Evolutionary conservation across 2,797 vertebrate species (phyloP).

Genomic region (Phoeniculus purpureus): DNA sequence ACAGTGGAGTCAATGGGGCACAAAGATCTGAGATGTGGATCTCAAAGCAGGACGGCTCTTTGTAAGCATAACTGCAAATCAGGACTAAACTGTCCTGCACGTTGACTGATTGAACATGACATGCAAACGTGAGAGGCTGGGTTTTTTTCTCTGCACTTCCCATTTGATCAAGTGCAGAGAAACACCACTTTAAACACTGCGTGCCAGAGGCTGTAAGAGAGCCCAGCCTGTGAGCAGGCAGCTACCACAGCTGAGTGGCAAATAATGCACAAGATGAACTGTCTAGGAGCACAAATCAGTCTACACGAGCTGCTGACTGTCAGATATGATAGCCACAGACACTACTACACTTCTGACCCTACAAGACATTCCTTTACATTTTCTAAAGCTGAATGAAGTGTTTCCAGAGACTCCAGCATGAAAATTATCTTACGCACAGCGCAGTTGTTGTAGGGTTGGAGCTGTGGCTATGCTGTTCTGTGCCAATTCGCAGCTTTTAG

Average conservation of each 20-base stretch:
- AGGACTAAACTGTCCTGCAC: constrained; percentile 42
- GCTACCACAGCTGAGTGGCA: background rate
- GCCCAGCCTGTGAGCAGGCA: background rate
- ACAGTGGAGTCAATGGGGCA: constrained; percentile 70
- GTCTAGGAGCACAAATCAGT: constrained; percentile 10
- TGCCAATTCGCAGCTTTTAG: constrained; percentile 21
- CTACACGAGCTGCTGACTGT: background rate
- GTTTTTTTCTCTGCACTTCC: constrained; percentile 14
- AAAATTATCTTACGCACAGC: background rate
- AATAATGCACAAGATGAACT: background rate
- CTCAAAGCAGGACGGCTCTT: constrained; percentile 67
- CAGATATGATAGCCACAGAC: constrained; percentile 12
- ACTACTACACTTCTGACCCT: background rate
- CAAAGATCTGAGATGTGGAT: constrained; percentile 62
- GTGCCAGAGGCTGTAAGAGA: constrained; percentile 43
- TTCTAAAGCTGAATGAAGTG: background rate
- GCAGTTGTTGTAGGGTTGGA: background rate
- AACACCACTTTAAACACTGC: constrained; percentile 34
- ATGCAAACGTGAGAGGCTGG: constrained; percentile 46
- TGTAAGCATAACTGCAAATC: constrained; percentile 66
- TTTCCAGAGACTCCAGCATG: background rate
- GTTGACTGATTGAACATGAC: constrained; percentile 65
- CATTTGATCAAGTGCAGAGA: constrained; percentile 49
- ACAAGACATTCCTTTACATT: background rate
- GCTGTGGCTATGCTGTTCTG: background rate